Base-by-base conservation (phyloP, 2,888 invertebrate species). In the Synergus laeviventris region DNA sequence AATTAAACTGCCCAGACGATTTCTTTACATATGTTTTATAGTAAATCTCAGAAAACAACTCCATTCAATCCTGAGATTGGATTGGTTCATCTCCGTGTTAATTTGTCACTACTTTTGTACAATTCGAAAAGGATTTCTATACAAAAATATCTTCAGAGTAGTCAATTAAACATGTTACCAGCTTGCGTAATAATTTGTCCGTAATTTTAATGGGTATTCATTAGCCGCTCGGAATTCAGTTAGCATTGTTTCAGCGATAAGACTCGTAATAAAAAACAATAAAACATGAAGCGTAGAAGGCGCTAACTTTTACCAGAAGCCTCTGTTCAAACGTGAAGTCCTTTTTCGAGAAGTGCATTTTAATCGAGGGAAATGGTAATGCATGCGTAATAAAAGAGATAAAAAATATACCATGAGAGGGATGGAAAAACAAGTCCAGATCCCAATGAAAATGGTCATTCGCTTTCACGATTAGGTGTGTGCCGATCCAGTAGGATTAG, bases 201-300 rank as follows among this genome's bases (percentile, higher is more conserved):
- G 4, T 62, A 38, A 62, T 38, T 62, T 39, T 39, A 12, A 12
- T 36, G 5, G 76, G 78, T 83, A 80, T 83, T 80, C 80, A 78
- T 56, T 74, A 76, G 59, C 38, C 73, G 75, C 73, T 77, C 59
- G 78, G 78, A 80, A 79, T 82, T 83, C 83, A 84, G 84, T 85
- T 85, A 85, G 80, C 81, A 76, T 82, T 80, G 80, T 82, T 84
- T 73, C 74, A 75, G 73, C 59, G 77, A 78, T 75, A 82, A 83
- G 83, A 74, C 78, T 78, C 79, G 79, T 81, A 83, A 81, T 85
- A 83, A 84, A 64, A 64, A 39, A 38, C 31, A 9, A 38, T 18
- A 12, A 64, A 64, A 39, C 39, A 18, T 64, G 18, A 75, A 76
- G 73, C 80, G 64, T 75, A 76, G 21, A 78, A 75, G 81, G 81